phyloP scores from a whole-genome alignment of 2,888 invertebrate genomes.

The Lasioglossum morio region DNA sequence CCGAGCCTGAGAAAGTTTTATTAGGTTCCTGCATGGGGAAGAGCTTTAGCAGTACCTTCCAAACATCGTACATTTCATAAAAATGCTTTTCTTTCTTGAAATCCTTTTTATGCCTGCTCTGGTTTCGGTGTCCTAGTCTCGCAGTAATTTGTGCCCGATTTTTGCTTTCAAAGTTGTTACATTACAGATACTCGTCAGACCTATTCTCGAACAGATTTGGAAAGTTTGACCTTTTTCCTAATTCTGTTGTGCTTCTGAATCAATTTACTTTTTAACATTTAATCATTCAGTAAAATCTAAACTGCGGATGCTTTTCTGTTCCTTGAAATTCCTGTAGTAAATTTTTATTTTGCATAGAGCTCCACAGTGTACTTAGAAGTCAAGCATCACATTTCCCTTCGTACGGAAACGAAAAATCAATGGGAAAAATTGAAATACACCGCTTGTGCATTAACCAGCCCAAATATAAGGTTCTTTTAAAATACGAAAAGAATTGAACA shows the following conservation, averaged over 20 bases:
- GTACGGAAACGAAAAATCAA: too few relatives aligned
- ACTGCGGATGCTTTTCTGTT: neutral
- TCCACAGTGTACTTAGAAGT: too few relatives aligned
- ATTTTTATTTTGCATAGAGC: too few relatives aligned
- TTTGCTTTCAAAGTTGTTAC: neutral
- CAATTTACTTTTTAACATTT: neutral
- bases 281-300: neutral
- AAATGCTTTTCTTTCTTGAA: neutral
- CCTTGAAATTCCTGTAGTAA: too few relatives aligned
- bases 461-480: neutral
- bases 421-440: too few relatives aligned
- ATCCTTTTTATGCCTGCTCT: neutral
- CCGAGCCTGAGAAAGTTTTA: conserved; percentile 58
- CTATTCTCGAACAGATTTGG: neutral
- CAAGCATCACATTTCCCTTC: too few relatives aligned
- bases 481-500: neutral
- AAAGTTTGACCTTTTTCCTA: neutral
- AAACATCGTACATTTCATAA: conserved; percentile 1
- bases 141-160: neutral
- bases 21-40: neutral
- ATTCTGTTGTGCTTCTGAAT: neutral
- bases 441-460: too few relatives aligned
- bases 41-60: neutral
- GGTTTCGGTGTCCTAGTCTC: neutral
- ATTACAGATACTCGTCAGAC: too few relatives aligned